Evolutionary conservation across 2,113 vertebrate genomes (phyloP).

Genomic region (Hiodon tergisus): DNA sequence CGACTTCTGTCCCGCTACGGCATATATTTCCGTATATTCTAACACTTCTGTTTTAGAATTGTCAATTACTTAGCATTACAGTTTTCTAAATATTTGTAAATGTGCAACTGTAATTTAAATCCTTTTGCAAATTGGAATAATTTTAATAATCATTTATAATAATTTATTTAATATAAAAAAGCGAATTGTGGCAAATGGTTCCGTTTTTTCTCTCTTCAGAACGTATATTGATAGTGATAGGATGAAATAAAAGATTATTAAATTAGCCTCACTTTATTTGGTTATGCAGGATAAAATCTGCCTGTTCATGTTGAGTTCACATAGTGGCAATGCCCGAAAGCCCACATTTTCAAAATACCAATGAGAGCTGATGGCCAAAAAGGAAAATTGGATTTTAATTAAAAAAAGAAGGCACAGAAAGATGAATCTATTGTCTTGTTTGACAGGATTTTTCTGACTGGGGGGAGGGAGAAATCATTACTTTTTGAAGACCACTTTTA

Average conservation of each 20-base stretch:
- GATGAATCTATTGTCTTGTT: background rate
- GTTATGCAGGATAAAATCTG: background rate
- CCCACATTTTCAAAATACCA: background rate
- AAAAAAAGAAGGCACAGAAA: slow-evolving; percentile 12
- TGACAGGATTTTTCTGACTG: background rate
- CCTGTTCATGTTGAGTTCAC: background rate
- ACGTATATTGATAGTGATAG: background rate
- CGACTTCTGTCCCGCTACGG: background rate
- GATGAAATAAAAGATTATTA: slow-evolving; percentile 9
- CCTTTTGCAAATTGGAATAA: too few species aligned
- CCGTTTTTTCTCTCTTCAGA: background rate
- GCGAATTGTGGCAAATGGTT: background rate
- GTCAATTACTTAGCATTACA: background rate
- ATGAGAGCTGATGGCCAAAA: slow-evolving; percentile 3
- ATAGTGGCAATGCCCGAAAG: background rate
- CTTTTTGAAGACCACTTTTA: slow-evolving; percentile 11
- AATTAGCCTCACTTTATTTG: slow-evolving; percentile 2
- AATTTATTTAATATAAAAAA: background rate
- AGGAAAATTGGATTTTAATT: slow-evolving; percentile 16
- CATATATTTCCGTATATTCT: background rate
- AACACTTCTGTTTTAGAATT: background rate
- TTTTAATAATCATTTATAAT: too few species aligned
- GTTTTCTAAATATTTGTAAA: background rate
- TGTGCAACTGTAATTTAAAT: background rate
- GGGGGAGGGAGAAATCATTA: background rate